Evolutionary conservation across 2,888 invertebrate genomes (phyloP), one percentile per base, ranked within the genome.

Genomic region (Peribatodes rhomboidaria): DNA sequence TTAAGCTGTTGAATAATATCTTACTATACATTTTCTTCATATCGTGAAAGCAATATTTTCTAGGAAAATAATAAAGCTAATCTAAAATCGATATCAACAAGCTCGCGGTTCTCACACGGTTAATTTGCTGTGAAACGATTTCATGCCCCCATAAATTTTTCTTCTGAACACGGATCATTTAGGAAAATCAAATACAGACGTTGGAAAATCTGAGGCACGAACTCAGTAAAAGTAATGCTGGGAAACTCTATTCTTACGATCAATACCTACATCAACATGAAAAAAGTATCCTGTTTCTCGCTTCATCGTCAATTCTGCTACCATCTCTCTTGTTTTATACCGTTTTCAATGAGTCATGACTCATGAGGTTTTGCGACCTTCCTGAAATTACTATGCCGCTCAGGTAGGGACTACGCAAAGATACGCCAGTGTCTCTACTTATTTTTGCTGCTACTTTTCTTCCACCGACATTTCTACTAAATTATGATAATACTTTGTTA

Each of bases 61-160:
- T 71, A 67, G 74, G 75, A 77, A 81, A 75, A 79, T 82, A 79
- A 79, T 77, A 79, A 73, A 76, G 78, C 76, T 86, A 86, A 87
- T 87, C 82, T 84, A 80, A 85, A 88, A 88, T 88, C 87, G 80
- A 88, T 88, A 84, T 73, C 47, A 72, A 72, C 67, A 70, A 62
- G 69, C 68, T 70, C 75, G 74, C 78, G 64, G 73, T 77, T 75
- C 68, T 74, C 76, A 77, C 77, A 77, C 79, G 82, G 77, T 81
- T 81, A 81, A 84, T 83, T 83, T 84, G 72, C 80, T 70, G 77
- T 80, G 74, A 81, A 73, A 67, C 74, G 65, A 75, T 75, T 72
- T 68, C 75, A 79, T 77, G 68, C 76, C 76, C 81, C 80, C 75
- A 79, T 84, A 81, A 52, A 53, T 68, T 58, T 79, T 78, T 73